Evolutionary conservation across 2,797 vertebrate species (phyloP).

Genomic region (Falco columbarius): DNA sequence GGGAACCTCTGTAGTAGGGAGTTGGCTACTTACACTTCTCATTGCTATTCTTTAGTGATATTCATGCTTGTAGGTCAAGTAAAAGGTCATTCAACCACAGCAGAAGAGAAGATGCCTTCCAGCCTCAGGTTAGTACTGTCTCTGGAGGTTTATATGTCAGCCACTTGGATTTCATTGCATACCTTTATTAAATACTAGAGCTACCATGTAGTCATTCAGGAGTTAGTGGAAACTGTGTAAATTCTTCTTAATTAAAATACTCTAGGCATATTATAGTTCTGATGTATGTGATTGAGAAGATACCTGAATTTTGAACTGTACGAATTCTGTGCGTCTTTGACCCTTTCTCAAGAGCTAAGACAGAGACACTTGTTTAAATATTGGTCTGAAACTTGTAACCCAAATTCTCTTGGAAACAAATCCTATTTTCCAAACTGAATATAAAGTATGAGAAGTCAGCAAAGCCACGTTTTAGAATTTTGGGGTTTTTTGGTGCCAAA

Average conservation of each 20-base stretch:
- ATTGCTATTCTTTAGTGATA: constrained; percentile 46
- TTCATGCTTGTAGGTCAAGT: constrained; percentile 58
- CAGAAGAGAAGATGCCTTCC: constrained; percentile 42
- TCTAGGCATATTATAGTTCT: not conserved
- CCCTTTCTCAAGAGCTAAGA: not conserved
- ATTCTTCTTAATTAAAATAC: not conserved
- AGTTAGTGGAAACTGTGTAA: not conserved
- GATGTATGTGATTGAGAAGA: not conserved
- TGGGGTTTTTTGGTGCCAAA: not conserved
- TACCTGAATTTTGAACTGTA: not conserved
- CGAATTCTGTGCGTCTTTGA: not conserved
- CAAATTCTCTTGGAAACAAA: not conserved
- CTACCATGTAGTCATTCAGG: not conserved
- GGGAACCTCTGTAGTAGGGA: not conserved
- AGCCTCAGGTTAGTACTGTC: constrained; percentile 57
- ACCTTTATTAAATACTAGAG: constrained; percentile 23
- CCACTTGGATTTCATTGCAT: constrained; percentile 53
- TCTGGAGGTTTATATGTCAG: constrained; percentile 67
- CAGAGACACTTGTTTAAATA: not conserved
- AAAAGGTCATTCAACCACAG: constrained; percentile 62
- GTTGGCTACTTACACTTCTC: constrained; percentile 17
- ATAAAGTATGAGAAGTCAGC: not conserved
- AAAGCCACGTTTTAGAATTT: not conserved
- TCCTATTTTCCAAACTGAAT: not conserved
- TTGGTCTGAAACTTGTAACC: not conserved